A percentile compares a stretch with the other conserved stretches of the same genome.
Conservation (phyloP, 1,140 invertebrate species). For the Drosophila kohkoa region DNA sequence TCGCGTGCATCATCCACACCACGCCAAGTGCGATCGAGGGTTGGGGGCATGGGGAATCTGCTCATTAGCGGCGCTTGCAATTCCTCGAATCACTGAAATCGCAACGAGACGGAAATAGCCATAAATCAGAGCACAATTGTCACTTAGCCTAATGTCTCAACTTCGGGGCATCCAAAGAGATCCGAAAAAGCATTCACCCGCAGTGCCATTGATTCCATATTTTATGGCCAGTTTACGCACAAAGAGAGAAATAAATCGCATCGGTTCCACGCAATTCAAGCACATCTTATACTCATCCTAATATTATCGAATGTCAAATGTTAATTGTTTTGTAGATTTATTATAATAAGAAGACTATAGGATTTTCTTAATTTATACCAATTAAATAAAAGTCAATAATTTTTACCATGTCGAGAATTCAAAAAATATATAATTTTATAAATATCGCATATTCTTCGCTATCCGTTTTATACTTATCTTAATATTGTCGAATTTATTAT, state of each 20-base stretch:
- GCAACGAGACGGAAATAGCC: constrained; percentile 81
- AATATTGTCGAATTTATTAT: too few species aligned
- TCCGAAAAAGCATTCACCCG: not conserved
- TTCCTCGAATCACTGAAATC: constrained; percentile 83
- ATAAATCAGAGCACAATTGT: constrained; percentile 79
- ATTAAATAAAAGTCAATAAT: too few species aligned
- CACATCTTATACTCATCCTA: too few species aligned
- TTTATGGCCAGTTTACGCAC: not conserved
- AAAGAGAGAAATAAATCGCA: not conserved
- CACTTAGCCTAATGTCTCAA: constrained; percentile 75
- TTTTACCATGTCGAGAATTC: too few species aligned
- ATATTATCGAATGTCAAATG: too few species aligned
- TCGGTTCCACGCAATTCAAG: not conserved
- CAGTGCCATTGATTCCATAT: not conserved
- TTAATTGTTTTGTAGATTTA: too few species aligned
- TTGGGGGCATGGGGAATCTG: constrained; percentile 46
- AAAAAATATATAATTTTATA: too few species aligned
- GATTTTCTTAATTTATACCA: too few species aligned
- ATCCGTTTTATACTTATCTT: too few species aligned
- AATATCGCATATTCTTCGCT: too few species aligned
- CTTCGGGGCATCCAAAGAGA: not conserved
- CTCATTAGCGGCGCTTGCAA: constrained; percentile 84
- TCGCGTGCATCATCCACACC: constrained; percentile 1
- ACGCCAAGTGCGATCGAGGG: not conserved
- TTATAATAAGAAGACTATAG: too few species aligned